phyloP scores from a whole-genome alignment of 1,140 invertebrate species.

The Pseudomyrmex concolor region DNA sequence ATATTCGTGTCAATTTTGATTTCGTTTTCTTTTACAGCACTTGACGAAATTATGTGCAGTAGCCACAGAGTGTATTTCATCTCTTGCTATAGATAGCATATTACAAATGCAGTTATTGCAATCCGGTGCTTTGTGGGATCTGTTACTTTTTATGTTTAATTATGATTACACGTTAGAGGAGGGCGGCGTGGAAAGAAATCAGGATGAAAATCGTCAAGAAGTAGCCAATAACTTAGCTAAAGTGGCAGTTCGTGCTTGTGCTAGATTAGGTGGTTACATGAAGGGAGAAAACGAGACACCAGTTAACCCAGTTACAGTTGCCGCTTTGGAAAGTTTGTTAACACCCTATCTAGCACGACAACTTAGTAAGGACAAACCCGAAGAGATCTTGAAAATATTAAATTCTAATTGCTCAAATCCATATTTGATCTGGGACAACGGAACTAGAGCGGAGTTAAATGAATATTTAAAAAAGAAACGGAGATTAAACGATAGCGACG shows the following conservation, averaged over 20 bases:
- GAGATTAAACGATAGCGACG: constrained; percentile 83
- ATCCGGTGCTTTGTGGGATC: constrained; percentile 96
- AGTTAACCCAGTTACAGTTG: constrained; percentile 88
- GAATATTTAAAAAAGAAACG: constrained; percentile 94
- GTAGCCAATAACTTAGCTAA: constrained; percentile 96
- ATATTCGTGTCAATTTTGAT: constrained; percentile 4
- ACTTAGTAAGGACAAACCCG: constrained; percentile 89
- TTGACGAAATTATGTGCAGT: constrained; percentile 91
- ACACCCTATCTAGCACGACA: constrained; percentile 95
- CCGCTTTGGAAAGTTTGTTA: constrained; percentile 90
- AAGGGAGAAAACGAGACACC: constrained; percentile 88
- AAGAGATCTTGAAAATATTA: constrained; percentile 95
- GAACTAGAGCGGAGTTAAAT: constrained; percentile 95
- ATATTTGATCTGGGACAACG: constrained; percentile 99
- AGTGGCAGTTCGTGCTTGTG: constrained; percentile 93
- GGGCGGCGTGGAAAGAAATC: constrained; percentile 94
- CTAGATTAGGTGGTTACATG: constrained; percentile 91
- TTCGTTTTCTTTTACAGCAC: constrained; percentile 87
- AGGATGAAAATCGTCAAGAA: constrained; percentile 94
- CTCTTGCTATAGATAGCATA: constrained; percentile 91
- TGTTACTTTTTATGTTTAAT: constrained; percentile 95
- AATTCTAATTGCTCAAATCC: constrained; percentile 98
- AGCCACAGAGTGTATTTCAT: constrained; percentile 94
- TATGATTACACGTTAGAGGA: constrained; percentile 99
- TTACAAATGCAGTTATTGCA: constrained; percentile 96